Evolutionary conservation across 92 coral and sea anemone species (phyloP).

Genomic region (Zoanthus sansibaricus): DNA sequence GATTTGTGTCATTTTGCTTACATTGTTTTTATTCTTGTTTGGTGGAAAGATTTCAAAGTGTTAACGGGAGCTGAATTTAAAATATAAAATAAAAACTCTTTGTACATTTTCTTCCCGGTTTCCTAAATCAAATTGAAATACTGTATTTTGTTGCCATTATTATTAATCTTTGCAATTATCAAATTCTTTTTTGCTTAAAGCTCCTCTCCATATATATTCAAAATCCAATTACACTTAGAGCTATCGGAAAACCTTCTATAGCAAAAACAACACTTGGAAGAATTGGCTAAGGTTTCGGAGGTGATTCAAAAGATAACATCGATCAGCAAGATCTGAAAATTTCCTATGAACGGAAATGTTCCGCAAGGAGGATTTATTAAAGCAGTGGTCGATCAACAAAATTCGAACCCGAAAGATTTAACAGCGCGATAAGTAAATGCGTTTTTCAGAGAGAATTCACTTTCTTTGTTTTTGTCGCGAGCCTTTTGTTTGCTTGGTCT

Average conservation of each 20-base stretch:
- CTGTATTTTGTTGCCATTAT: not conserved
- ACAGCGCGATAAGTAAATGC: constrained; percentile 46
- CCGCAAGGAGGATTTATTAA: constrained; percentile 41
- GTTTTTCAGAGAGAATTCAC: constrained; percentile 1
- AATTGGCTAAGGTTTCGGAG: constrained; percentile 28
- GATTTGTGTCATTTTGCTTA: constrained; percentile 5
- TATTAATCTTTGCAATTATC: constrained; percentile 24
- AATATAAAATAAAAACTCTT: not conserved
- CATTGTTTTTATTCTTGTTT: not conserved
- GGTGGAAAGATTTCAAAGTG: constrained; percentile 7
- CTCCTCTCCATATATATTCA: not conserved
- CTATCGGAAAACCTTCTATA: constrained; percentile 35
- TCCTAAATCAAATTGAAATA: not conserved
- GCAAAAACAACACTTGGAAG: constrained; percentile 27
- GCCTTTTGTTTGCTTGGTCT: constrained; percentile 30
- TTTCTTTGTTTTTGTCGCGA: constrained; percentile 30
- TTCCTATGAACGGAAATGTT: constrained; percentile 48
- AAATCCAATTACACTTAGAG: constrained; percentile 40
- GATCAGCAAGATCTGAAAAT: constrained; percentile 43
- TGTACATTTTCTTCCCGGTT: not conserved
- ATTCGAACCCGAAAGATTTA: constrained; percentile 46
- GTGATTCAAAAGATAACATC: constrained; percentile 27
- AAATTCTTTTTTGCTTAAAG: constrained; percentile 37
- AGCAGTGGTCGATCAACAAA: constrained; percentile 50
- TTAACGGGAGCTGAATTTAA: not conserved